Base-by-base conservation (phyloP, 2,113 vertebrate genomes). In the Pagrus major region DNA sequence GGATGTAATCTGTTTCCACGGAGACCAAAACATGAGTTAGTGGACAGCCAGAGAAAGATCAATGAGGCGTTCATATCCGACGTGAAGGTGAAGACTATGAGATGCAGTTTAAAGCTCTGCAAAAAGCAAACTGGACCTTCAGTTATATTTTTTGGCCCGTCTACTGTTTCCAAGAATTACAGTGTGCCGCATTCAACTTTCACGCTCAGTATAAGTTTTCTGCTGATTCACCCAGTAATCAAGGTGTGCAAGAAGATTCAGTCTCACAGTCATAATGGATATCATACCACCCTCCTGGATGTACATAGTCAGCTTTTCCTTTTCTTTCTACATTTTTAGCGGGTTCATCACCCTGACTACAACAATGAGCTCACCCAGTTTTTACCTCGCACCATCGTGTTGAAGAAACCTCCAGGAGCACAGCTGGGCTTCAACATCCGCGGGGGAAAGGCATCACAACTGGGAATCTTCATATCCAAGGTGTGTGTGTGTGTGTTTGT, bases 391-490 rank as follows among this genome's bases (percentile, higher is more conserved):
- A 96, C 96, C 3, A 90, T 99, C 27, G 94, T 96, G 56, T 85
- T 99, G 63, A 97, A 98, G 93, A 99, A 99, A 80, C 98, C 98
- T 29, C 96, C 98, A 0, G 97, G 98, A 75, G 98, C 97, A 27
- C 94, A 99, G 95, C 92, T 99, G 79, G 98, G 98, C 74, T 99
- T 99, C 92, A 99, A 99, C 88, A 99, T 99, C 72, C 96, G 98
- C 0, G 98, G 98, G 77, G 98, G 98, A 84, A 99, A 99, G 71
- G 98, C 98, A 1, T 99, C 98, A 0, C 98, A 99, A 90, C 85
- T 99, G 76, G 98, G 98, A 16, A 99, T 99, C 92, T 99, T 99
- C 89, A 99, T 99, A 86, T 99, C 98, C 15, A 99, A 99, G 96
- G 98, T n/a, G 98, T 99, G 51, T 3, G 91, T 78, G 98, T 99